Base-by-base conservation (phyloP, 2,888 invertebrate species). In the Amblyjoppa proteus region DNA sequence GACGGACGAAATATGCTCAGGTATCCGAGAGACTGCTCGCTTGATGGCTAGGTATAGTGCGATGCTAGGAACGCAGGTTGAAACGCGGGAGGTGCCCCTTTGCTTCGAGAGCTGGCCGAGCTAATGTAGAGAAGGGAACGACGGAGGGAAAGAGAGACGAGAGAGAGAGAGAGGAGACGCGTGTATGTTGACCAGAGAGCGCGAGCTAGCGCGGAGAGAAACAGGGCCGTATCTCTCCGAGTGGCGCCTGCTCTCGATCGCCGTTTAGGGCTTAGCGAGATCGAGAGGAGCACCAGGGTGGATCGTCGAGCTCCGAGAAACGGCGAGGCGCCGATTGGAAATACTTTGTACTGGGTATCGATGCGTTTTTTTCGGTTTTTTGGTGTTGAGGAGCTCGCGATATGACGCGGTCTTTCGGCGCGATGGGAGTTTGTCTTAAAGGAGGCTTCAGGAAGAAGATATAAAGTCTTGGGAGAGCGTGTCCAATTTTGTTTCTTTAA, bases 11-110 rank as follows among this genome's bases (percentile, higher is more conserved):
- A 56, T 66, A 38, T 66, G 51, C 41, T 80, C 73, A 34, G 61
- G 70, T 58, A 64, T 58, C 58, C 25, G 58, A 20, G 82, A 28
- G 82, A 28, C 31, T 61, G 61, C 61, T 34, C 61, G 61, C 34
- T 61, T 34, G 61, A 34, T 61, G 61, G 31, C 61, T 38, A 77
- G 81, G 68, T 76, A 61, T 64, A 73, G 76, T 73, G 49, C 56
- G 73, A 77, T 80, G 81, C 82, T 87, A 88, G 85, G 85, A 88
- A 87, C 89, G 92, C 93, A 93, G 93, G 93, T 93, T 93, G 92
- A 61, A 92, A 92, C 91, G 90, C 91, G 90, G 90, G 91, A 92
- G 92, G 91, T 89, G 90, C 76, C 28, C 28, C 61, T 61, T 61
- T 61, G 61, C 34, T 61, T 13, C 61, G 61, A 61, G 61, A 13